phyloP scores from a whole-genome alignment of 2,888 invertebrate species.

The Polietes domitor region DNA sequence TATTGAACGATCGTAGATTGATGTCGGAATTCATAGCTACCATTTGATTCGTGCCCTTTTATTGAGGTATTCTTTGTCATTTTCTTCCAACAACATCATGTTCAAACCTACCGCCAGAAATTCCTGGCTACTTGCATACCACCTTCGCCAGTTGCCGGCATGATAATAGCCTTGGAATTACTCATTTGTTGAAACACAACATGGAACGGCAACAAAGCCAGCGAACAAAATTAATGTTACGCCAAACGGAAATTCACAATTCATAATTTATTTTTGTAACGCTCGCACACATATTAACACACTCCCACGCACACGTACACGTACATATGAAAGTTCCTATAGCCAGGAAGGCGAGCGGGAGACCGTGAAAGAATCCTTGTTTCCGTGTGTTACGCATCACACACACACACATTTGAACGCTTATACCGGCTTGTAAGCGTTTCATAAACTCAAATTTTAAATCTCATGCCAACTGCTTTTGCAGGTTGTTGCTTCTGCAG shows the following conservation, averaged over 20 bases:
- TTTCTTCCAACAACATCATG: too few relatives aligned
- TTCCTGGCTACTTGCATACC: slow-evolving; percentile 5
- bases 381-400: background rate
- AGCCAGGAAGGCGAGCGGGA: background rate
- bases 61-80: too few relatives aligned
- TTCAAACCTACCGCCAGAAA: too few relatives aligned
- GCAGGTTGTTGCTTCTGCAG: background rate
- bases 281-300: background rate
- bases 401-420: background rate
- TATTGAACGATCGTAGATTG: too few relatives aligned
- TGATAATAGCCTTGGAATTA: background rate
- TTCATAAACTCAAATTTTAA: background rate
- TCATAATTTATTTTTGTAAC: slow-evolving; percentile 44
- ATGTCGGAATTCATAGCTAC: too few relatives aligned
- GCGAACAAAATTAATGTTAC: slow-evolving; percentile 31
- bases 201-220: background rate
- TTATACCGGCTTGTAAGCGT: background rate
- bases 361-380: background rate
- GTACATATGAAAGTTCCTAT: background rate
- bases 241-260: slow-evolving; percentile 51
- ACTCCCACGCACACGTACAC: background rate
- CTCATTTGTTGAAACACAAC: slow-evolving; percentile 5
- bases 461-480: background rate
- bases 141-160: background rate
- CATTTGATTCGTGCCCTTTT: too few relatives aligned